Evolutionary conservation across 2,797 vertebrate genomes (phyloP).

Genomic region (Acipenser transmontanus): DNA sequence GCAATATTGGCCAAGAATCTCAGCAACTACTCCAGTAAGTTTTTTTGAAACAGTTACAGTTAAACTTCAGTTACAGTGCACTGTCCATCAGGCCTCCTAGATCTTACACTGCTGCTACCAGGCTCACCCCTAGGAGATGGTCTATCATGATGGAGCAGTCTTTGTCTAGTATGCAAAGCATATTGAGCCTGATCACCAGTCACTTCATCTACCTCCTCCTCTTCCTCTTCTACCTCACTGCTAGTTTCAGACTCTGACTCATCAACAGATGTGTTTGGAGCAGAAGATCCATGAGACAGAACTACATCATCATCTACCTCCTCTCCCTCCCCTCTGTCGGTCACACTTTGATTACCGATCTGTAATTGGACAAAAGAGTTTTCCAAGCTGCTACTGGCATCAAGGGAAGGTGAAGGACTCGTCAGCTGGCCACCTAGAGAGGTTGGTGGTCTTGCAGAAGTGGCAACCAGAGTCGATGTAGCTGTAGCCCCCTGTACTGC

Average conservation of each 20-base stretch:
- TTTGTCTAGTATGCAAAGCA: conserved; percentile 57
- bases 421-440: conserved; percentile 61
- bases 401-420: conserved; percentile 61
- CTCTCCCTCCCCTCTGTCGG: conserved; percentile 71
- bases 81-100: conserved; percentile 89
- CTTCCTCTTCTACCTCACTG: conserved; percentile 62
- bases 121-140: conserved; percentile 54
- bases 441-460: conserved; percentile 52
- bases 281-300: conserved; percentile 62
- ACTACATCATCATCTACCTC: conserved; percentile 59
- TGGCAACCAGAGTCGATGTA: conserved; percentile 38
- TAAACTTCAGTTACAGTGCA: conserved; percentile 91
- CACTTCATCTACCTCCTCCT: conserved; percentile 19
- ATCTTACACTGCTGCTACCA: conserved; percentile 57
- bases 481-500: conserved; percentile 49
- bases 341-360: conserved; percentile 59
- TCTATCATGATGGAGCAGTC: conserved; percentile 57
- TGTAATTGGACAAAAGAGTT: conserved; percentile 79
- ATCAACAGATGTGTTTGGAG: conserved; percentile 66
- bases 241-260: conserved; percentile 71
- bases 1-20: conserved; percentile 46
- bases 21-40: conserved; percentile 12
- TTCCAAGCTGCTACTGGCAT: conserved; percentile 62
- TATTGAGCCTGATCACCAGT: conserved; percentile 38
- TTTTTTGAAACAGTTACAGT: conserved; percentile 20